Base-by-base conservation (phyloP, 1,140 invertebrate genomes). In the Drosophila kepulauana region DNA sequence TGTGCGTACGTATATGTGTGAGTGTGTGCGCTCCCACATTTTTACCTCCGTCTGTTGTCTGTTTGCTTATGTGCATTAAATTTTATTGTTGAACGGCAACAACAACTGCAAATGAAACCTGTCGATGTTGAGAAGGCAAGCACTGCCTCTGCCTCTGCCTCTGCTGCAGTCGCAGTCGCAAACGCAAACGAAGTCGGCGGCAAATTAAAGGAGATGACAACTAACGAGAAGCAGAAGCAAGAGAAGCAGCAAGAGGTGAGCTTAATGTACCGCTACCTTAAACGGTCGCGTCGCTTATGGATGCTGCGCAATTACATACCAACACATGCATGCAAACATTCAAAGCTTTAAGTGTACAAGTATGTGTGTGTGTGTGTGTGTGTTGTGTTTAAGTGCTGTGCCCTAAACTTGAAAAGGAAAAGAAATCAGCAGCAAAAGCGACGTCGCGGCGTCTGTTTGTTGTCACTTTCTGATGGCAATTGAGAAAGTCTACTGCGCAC, bases 401-500 rank as follows among this genome's bases (percentile, higher is more conserved):
- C 71, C 71, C 71, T 75, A 70, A 49, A 59, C 52, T 58, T 70
- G 25, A 59, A 71, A 59, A 65, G 25, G 38, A 71, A 76, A 66
- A 61, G 61, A 73, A 76, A 76, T 62, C 69, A 56, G 49, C 10
- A 48, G 61, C 11, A 11, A 15, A 43, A 64, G 35, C 20, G 11
- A 57, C 57, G 33, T 4, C 8, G 10, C 56, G 33, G 4, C 15
- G 8, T 52, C 33, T 46, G 38, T 49, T 58, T 57, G 59, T 77
- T 77, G 75, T 81, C 77, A 77, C 73, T 74, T 81, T 81, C 66
- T 46, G 63, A 48, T 54, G 78, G 38, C 70, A 72, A 79, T 86
- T 75, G 70, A 69, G 78, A 86, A 85, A 85, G 82, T 52, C n/a
- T 57, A 67, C 25, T 35, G 15, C 20, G 11, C 28, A 38, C 13